Percentiles rank a stretch among this genome's conserved stretches.
These are phyloP conservation scores for Acipenser transmontanus DNA, from an alignment of 2,797 vertebrate species.

Conservation along the genomic window DNA sequence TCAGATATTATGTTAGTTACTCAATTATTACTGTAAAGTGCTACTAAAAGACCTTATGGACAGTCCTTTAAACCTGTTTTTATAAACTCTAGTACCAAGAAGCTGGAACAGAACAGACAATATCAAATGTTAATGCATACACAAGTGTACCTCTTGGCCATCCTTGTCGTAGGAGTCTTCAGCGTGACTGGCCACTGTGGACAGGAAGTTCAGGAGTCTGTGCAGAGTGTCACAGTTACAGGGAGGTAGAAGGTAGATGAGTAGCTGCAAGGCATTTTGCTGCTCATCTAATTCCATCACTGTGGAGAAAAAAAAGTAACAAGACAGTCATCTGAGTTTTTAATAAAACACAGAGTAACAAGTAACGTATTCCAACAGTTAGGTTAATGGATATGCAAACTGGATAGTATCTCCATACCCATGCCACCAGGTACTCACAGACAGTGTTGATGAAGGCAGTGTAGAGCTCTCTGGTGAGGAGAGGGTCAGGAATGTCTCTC, in stretches of 20 bases:
- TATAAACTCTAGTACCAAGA: too few species aligned
- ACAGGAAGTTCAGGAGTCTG: conserved; percentile 83
- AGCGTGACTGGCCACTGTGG: conserved; percentile 81
- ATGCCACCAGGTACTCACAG: conserved; percentile 54
- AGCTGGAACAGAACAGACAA: neutral
- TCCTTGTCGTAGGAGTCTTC: conserved; percentile 68
- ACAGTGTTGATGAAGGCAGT: conserved; percentile 88
- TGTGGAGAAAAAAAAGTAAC: conserved; percentile 39
- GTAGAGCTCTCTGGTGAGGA: conserved; percentile 91
- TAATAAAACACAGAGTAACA: too few species aligned
- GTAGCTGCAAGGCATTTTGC: conserved; percentile 75
- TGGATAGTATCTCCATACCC: too few species aligned
- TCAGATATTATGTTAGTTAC: too few species aligned
- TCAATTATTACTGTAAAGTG: too few species aligned
- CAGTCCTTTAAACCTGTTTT: too few species aligned
- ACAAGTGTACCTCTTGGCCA: conserved; percentile 66
- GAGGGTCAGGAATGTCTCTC: conserved; percentile 87
- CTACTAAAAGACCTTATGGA: too few species aligned
- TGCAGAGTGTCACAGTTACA: conserved; percentile 95
- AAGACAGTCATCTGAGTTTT: conserved; percentile 15
- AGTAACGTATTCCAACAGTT: too few species aligned
- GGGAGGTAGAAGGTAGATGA: conserved; percentile 90
- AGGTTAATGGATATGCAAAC: too few species aligned
- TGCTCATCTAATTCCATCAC: conserved; percentile 80
- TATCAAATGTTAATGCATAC: neutral